Base-by-base conservation (phyloP, 2,797 vertebrate species). In the Muscicapa comitata region DNA sequence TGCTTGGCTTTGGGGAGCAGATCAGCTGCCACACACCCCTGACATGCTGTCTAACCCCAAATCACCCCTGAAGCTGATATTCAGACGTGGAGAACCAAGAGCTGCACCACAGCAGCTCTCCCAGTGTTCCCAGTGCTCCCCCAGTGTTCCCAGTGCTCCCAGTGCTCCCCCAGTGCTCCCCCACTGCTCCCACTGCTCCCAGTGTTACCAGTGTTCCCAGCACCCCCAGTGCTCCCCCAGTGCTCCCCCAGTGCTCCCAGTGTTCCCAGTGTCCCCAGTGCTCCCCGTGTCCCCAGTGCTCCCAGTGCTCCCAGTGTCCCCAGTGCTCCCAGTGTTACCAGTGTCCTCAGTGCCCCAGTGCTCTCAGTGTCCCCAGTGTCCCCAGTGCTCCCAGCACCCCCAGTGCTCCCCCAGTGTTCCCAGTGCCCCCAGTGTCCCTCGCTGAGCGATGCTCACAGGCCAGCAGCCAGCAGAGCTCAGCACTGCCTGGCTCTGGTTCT, bases 391-490 rank as follows among this genome's bases (percentile, higher is more conserved):
- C 40, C 17, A 42, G 40, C 18, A 17, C 42, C 17, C 42, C 43
- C 43, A 45, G 43, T 45, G 20, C 43, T 21, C 43, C 20, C 18
- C 43, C 43, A 45, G 43, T 45, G 6, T 4, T 4, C 47, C 29
- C 73, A 55, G 48, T 70, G 35, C 24, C 80, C 58, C 86, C 37
- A 26, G 70, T 59, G 74, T 59, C 75, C 59, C 87, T 42, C 12
- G 2, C 61, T 90, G 63, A 82, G 73, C 0, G 4, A 35, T 63
- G 93, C 70, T 53, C 1, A 0, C 14, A 84, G 95, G 94, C 89
- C 9, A 25, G 74, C 90, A 76, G 97, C 96, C 97, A 97, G 90
- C 68, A n/a, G 86, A 58, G 84, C 93, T 26, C 75, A 47, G 80
- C 45, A 26, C 93, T 90, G 93, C 93, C 93, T 83, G 94, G 70